Base-by-base conservation (phyloP, 2,113 vertebrate genomes). In the Porphyrio hochstetteri region DNA sequence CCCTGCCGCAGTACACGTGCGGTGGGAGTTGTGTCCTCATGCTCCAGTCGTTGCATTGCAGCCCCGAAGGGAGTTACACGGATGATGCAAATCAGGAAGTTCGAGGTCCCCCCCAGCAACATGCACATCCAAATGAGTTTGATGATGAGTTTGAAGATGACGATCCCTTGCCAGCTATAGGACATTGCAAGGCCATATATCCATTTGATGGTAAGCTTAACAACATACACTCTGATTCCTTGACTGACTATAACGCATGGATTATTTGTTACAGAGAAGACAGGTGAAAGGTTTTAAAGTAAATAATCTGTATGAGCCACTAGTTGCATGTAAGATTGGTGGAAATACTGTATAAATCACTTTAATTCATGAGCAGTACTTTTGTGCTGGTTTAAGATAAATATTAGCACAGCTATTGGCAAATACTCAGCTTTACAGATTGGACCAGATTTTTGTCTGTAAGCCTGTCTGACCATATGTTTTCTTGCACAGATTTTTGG, bases 71-170 rank as follows among this genome's bases (percentile, higher is more conserved):
- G 90, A 99, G 99, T 93, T 99, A 99, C 92, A 99, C 99, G 0
- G 99, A 99, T 24, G 99, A 99, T 97, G 98, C 98, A 61, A 99
- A 97, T 53, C 99, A 99, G 95, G 99, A 99, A 95, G 98, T 99
- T 57, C 98, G 98, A 85, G 98, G 98, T 7, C 99, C 99, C 7
- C 97, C 98, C 0, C 98, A 99, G 60, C 98, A 98, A 0, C 97
- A 98, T 1, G 96, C 98, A 59, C 98, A 98, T 16, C 98, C 99
- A 15, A 98, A 31, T 63, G 99, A 99, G 94, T 99, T 99, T 84
- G 99, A 99, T n/a, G 99, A 99, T 31, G 99, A 99, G 78, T 99
- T 99, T 91, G 99, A 99, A 67, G 99, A 99, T 27, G 99, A 99
- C 13, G 99, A 99, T 85, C 99, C 99, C 0, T 98, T 99, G 79